Evolutionary conservation across 2,888 invertebrate species (phyloP), one percentile per base, ranked within the genome.

Genomic region (Drosophila crucigera): DNA sequence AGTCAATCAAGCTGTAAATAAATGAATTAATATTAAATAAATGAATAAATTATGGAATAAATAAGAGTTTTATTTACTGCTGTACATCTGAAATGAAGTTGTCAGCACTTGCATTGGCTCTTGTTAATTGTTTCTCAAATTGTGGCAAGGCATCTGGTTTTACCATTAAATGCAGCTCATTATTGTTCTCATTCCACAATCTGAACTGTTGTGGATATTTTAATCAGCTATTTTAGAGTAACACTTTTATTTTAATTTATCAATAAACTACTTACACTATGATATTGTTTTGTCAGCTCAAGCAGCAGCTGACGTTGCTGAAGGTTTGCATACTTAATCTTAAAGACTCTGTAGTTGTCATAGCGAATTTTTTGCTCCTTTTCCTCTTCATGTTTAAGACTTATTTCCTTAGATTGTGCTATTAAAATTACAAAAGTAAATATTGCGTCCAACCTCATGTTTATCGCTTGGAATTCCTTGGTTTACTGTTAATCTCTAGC

Each of bases 81-180:
- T 96, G 95, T 0, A 96, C 95, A 91, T 96, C 94, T 7, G 94
- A 89, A 68, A 96, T 94, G 55, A 94, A 93, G 1, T 94, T 82
- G 60, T 93, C 82, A 31, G 92, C 91, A 10, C 92, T 81, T 10
- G 95, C 55, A 33, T 86, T 86, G 0, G n/a, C 39, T 5, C 7
- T 56, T 7, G 7, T 41, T 4, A 86, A 39, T 9, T 54, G 28
- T 4, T 49, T 14, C 11, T 92, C 3, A 92, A 89, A 71, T 91
- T 86, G 62, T 92, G 83, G 74, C 95, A 94, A 2, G 92, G 92
- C 92, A 7, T 93, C 91, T 0, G 96, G 95, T 19, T 94, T 92
- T 1, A 96, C 95, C 95, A 96, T 95, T 10, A 96, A 88, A 68
- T 94, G 76, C n/a, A 89, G 19, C 25, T 81, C 77, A 11, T 61